These are phyloP conservation scores for Panulirus ornatus DNA, from an alignment of 1,140 invertebrate species.

Conservation along the genomic window DNA sequence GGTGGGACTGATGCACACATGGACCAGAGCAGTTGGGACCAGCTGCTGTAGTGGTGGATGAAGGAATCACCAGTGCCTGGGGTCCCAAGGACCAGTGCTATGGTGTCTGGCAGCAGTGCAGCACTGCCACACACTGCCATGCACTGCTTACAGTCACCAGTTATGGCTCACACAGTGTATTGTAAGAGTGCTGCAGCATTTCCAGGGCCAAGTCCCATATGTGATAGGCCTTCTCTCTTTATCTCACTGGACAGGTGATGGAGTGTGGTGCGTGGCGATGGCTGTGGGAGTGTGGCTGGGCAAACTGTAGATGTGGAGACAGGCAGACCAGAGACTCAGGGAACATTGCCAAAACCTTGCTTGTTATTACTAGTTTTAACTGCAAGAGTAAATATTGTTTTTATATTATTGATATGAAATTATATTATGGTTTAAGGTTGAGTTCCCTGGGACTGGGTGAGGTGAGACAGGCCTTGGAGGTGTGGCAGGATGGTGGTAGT, in stretches of 20 bases:
- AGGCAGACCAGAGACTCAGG: slow-evolving; percentile 54
- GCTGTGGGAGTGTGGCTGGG: slow-evolving; percentile 71
- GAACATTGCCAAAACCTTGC: slow-evolving; percentile 47
- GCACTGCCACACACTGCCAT: slow-evolving; percentile 59
- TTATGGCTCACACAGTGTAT: slow-evolving; percentile 70
- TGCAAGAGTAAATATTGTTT: slow-evolving; percentile 44
- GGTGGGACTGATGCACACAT: slow-evolving; percentile 52
- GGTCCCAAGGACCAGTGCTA: slow-evolving; percentile 72
- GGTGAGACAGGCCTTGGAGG: slow-evolving; percentile 47
- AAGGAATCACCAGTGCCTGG: slow-evolving; percentile 72
- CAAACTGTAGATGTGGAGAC: slow-evolving; percentile 60
- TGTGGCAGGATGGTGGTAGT: slow-evolving; percentile 39
- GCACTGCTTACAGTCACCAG: slow-evolving; percentile 70
- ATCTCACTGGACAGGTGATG: slow-evolving; percentile 68
- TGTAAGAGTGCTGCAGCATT: slow-evolving; percentile 73
- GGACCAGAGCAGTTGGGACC: slow-evolving; percentile 71
- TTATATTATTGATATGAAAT: slow-evolving; percentile 28
- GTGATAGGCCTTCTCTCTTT: slow-evolving; percentile 72
- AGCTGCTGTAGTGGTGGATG: slow-evolving; percentile 68
- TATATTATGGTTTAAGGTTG: slow-evolving; percentile 7
- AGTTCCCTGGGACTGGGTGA: slow-evolving; percentile 32
- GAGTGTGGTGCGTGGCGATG: slow-evolving; percentile 67
- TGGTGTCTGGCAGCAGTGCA: slow-evolving; percentile 65
- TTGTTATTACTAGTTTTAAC: slow-evolving; percentile 51
- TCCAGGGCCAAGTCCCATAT: slow-evolving; percentile 74